Evolutionary conservation across 2,888 invertebrate species (phyloP), one percentile per base, ranked within the genome.

Genomic region (Yponomeuta sedellus): DNA sequence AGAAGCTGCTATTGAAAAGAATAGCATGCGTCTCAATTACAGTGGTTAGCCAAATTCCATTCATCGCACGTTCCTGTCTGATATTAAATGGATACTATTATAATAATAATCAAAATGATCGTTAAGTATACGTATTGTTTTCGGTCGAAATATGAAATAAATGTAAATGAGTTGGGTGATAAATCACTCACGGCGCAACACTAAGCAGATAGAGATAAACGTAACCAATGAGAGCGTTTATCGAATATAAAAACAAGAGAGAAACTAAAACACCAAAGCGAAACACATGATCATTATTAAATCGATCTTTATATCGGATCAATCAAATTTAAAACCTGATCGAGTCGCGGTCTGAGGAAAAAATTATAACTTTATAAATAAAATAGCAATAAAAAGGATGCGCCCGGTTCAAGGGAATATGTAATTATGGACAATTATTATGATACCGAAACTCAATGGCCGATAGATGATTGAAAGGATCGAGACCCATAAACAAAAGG

Each of bases 401-500:
- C 85, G 84, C 82, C 78, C 75, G 78, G 83, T 83, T 85, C 85
- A 85, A 85, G 88, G 86, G 89, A 88, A 88, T 89, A 87, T 91
- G 85, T 91, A 91, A 91, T 91, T 91, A 91, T 88, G 91, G 87
- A 87, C 90, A 91, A 91, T 91, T 91, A 91, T 88, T 90, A 87
- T 89, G 87, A 90, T 89, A 86, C 81, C 85, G 84, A 86, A 85
- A 85, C 88, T 85, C 84, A 88, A 88, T 89, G 86, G 85, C 79
- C 84, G 87, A 88, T 89, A 89, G 90, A 90, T 88, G 90, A 89
- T 89, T 89, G 90, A 89, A 90, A 90, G 90, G 90, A 89, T 89
- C 88, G 81, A 82, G 78, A 84, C 83, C 85, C 87, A 89, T 90
- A 89, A 88, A 88, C 90, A 90, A 89, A 89, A 88, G 90, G 84